Conservation (phyloP, 2,113 vertebrate species). For the Calidris pygmaea region DNA sequence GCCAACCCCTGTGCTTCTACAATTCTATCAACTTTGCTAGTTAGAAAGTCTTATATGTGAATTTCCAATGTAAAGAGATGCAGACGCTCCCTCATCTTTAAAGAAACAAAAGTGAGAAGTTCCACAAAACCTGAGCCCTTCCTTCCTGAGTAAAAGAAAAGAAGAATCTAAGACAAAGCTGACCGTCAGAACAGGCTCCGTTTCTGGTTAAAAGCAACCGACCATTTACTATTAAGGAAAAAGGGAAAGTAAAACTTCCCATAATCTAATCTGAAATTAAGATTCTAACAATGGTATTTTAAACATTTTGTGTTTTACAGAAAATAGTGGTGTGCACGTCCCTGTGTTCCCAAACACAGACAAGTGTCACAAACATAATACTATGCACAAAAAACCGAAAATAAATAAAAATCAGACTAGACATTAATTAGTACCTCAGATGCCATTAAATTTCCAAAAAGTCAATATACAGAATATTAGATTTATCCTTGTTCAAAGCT, state of each 20-base stretch:
- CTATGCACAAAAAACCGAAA: background rate
- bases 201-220: background rate
- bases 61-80: background rate
- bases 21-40: rapidly evolving
- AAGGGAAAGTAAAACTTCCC: background rate
- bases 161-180: background rate
- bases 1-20: too few relatives aligned
- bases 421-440: background rate
- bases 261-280: rapidly evolving
- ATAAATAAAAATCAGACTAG: background rate
- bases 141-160: background rate
- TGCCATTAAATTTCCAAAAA: background rate
- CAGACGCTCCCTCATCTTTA: background rate
- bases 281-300: background rate
- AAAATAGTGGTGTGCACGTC: rapidly evolving
- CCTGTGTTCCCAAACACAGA: background rate
- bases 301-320: background rate
- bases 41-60: rapidly evolving
- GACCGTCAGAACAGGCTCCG: too few relatives aligned
- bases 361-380: background rate
- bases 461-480: background rate
- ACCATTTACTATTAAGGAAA: background rate
- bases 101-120: background rate
- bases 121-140: background rate
- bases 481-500: background rate